A percentile compares a stretch with the other conserved stretches of the same genome.
phyloP scores from a whole-genome alignment of 2,888 invertebrate species.

The Endomychus coccineus region DNA sequence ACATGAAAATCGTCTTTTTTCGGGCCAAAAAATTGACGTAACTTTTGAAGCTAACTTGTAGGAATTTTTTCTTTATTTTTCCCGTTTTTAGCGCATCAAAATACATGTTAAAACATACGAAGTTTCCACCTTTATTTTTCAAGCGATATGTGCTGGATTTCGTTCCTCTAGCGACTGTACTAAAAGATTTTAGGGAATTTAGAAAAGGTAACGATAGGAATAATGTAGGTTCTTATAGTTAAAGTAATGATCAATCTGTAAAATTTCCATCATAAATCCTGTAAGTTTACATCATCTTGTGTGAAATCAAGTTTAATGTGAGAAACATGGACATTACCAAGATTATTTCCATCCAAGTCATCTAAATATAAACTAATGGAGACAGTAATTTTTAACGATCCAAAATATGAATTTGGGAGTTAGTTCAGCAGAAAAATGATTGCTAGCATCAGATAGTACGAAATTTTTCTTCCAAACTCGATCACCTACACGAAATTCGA shows the following conservation, averaged over 20 bases:
- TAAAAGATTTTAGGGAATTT: too few relatives aligned
- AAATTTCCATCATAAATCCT: not conserved
- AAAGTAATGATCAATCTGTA: slow-evolving; percentile 14
- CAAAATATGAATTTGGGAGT: slow-evolving; percentile 2
- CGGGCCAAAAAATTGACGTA: too few relatives aligned
- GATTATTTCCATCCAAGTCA: not conserved
- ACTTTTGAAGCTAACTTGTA: too few relatives aligned
- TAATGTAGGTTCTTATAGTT: too few relatives aligned
- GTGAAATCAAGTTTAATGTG: slow-evolving; percentile 2
- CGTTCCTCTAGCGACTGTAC: too few relatives aligned
- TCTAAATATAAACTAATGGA: not conserved
- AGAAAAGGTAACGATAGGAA: too few relatives aligned
- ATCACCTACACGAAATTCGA: not conserved
- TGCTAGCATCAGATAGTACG: slow-evolving; percentile 1
- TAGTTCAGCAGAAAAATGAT: not conserved
- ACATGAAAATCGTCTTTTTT: too few relatives aligned
- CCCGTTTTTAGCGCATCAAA: too few relatives aligned
- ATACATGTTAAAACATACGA: too few relatives aligned
- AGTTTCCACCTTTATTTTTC: too few relatives aligned
- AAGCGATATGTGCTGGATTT: too few relatives aligned
- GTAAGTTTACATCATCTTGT: not conserved
- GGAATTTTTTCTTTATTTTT: too few relatives aligned
- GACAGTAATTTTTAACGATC: not conserved
- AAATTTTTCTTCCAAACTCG: slow-evolving; percentile 4
- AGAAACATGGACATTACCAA: not conserved